Base-by-base conservation (phyloP, 2,888 invertebrate genomes). In the Mythimna lalbum region DNA sequence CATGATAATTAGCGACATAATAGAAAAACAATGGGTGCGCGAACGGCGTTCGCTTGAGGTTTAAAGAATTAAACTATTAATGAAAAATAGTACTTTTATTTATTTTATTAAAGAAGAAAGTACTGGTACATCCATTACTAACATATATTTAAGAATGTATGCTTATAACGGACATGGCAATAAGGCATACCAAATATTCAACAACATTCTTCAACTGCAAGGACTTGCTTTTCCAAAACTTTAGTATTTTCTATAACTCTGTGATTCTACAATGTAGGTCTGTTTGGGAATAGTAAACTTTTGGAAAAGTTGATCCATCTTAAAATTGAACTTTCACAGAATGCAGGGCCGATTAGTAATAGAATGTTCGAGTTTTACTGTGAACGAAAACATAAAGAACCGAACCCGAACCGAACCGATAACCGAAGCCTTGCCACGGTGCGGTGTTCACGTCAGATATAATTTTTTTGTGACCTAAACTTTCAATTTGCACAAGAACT, bases 361-460 rank as follows among this genome's bases (percentile, higher is more conserved):
- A 68, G 21, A 59, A 76, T 21, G 68, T 56, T 55, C 21, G 2
- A 57, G 33, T 4, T 19, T 21, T 14, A 33, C 12, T 33, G 14
- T 19, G 53, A 76, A 31, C 19, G 27, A 31, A 12, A 39, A 23
- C 17, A 17, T 31, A 39, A 47, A 75, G 39, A 66, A 72, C 23
- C 19, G 17, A 14, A 53, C 2, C 17, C 43, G 17, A 43, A 43
- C 17, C 43, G 17, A 43, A 43, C 43, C 17, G 43, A 43, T 14
- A 43, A 21, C 33, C 19, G 4, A 76, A 47, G 39, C 50, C 33
- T 27, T 78, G 79, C 79, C 75, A 76, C 63, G 79, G 50, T 33
- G 56, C 63, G 79, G 50, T 33, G 56, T 23, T 78, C 36, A 50
- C 50, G 53, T 71, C 49, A 36, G 19, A 76, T 19, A 5, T 2